Percentiles rank a stretch among this genome's conserved stretches.
phyloP scores from a whole-genome alignment of 1,140 invertebrate species.

The Ips typographus region DNA sequence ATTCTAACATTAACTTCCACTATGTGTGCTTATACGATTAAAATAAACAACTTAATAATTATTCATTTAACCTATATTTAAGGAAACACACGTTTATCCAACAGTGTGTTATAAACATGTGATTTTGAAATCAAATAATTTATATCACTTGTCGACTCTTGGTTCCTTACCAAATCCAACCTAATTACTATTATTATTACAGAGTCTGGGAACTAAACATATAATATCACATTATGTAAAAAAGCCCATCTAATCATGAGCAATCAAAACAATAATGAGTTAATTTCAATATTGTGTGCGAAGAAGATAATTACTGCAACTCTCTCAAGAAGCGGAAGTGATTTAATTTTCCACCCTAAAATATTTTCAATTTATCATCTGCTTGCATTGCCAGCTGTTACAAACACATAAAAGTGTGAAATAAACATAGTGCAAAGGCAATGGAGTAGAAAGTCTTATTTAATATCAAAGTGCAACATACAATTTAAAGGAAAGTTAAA shows the following conservation, averaged over 20 bases:
- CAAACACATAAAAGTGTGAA: not conserved
- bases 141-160: not conserved
- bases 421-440: not conserved
- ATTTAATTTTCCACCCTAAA: not conserved
- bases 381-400: not conserved
- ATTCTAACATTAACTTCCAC: not conserved
- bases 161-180: not conserved
- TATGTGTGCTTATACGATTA: not conserved
- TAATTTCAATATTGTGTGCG: too few species aligned
- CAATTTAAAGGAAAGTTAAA: not conserved
- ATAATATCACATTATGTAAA: too few species aligned
- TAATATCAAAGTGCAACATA: not conserved
- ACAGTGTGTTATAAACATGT: not conserved
- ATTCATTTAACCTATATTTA: not conserved
- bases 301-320: too few species aligned
- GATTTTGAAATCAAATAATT: not conserved
- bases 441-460: slow-evolving; percentile 2
- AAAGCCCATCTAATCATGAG: too few species aligned
- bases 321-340: not conserved
- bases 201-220: too few species aligned
- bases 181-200: not conserved
- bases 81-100: not conserved
- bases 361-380: not conserved
- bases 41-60: too few species aligned
- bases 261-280: too few species aligned